Conservation (phyloP, 2,888 invertebrate genomes). For the Scelioninae gen. 1 region DNA sequence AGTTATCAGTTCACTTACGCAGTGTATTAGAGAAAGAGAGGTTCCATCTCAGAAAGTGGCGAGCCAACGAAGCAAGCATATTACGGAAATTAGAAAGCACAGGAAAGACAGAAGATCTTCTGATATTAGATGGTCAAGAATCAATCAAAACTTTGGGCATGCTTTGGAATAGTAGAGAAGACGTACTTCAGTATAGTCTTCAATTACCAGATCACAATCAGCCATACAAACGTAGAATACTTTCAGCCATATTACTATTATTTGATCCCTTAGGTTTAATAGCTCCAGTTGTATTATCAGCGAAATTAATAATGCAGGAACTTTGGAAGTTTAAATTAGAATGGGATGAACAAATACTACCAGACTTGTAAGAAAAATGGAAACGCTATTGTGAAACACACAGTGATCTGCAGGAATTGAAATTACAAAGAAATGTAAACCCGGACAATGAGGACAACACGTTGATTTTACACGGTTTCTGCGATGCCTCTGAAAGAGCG, state of each 20-base stretch:
- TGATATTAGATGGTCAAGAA: slow-evolving; percentile 46
- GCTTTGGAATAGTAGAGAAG: slow-evolving; percentile 58
- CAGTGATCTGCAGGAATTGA: slow-evolving; percentile 25
- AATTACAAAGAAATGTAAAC: slow-evolving; percentile 40
- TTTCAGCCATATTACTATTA: slow-evolving; percentile 59
- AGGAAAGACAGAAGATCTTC: slow-evolving; percentile 30
- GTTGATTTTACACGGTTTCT: slow-evolving; percentile 69
- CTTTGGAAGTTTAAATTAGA: slow-evolving; percentile 33
- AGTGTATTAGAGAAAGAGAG: background rate
- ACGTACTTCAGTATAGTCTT: slow-evolving; percentile 48
- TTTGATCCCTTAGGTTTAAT: slow-evolving; percentile 63
- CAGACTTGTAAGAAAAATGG: slow-evolving; percentile 11
- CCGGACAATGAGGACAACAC: slow-evolving; percentile 3
- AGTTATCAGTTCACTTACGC: background rate
- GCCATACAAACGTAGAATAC: slow-evolving; percentile 22
- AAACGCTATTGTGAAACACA: slow-evolving; percentile 11
- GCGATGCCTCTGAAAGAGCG: slow-evolving; percentile 70
- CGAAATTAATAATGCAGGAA: slow-evolving; percentile 60
- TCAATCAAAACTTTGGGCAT: slow-evolving; percentile 55
- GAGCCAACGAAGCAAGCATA: slow-evolving; percentile 28
- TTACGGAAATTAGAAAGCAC: background rate
- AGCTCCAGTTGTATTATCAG: slow-evolving; percentile 52
- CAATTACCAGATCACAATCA: background rate
- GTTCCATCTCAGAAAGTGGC: slow-evolving; percentile 59
- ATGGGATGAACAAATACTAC: slow-evolving; percentile 38